These are phyloP conservation scores for Mystacides longicornis DNA, from an alignment of 2,888 invertebrate species.

Conservation along the genomic window DNA sequence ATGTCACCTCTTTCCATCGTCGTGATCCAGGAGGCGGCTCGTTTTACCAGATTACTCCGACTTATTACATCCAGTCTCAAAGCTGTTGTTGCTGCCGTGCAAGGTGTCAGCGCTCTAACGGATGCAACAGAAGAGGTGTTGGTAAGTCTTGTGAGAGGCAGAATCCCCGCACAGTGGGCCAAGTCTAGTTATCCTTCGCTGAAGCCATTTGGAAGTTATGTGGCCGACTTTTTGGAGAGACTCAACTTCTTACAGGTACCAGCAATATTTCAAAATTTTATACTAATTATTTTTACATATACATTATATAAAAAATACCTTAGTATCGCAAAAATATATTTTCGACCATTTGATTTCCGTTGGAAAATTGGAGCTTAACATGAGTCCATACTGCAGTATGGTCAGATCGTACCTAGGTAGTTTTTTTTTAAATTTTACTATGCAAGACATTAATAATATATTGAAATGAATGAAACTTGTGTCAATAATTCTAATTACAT, in stretches of 20 bases:
- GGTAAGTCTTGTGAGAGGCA: conserved; percentile 73
- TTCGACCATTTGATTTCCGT: too few species aligned
- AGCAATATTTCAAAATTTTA: background rate
- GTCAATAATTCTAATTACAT: too few species aligned
- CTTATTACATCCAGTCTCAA: conserved; percentile 68
- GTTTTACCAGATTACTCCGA: conserved; percentile 67
- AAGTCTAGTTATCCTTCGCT: conserved; percentile 84
- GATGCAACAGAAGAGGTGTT: conserved; percentile 79
- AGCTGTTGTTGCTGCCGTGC: conserved; percentile 79
- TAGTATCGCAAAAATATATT: too few species aligned
- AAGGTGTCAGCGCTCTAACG: conserved; percentile 85
- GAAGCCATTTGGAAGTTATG: conserved; percentile 82
- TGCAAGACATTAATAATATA: too few species aligned
- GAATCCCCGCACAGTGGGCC: conserved; percentile 79
- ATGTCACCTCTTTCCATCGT: conserved; percentile 92
- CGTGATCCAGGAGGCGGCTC: conserved; percentile 76
- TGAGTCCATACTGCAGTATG: too few species aligned
- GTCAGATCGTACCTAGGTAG: too few species aligned
- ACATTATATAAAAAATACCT: too few species aligned
- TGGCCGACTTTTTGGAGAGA: conserved; percentile 76
- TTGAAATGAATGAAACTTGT: too few species aligned
- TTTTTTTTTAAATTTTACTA: too few species aligned
- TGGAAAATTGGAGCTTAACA: too few species aligned
- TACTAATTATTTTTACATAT: background rate
- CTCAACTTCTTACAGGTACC: conserved; percentile 75